Conservation (phyloP, 2,888 invertebrate genomes). For the Metacarcinus magister region DNA sequence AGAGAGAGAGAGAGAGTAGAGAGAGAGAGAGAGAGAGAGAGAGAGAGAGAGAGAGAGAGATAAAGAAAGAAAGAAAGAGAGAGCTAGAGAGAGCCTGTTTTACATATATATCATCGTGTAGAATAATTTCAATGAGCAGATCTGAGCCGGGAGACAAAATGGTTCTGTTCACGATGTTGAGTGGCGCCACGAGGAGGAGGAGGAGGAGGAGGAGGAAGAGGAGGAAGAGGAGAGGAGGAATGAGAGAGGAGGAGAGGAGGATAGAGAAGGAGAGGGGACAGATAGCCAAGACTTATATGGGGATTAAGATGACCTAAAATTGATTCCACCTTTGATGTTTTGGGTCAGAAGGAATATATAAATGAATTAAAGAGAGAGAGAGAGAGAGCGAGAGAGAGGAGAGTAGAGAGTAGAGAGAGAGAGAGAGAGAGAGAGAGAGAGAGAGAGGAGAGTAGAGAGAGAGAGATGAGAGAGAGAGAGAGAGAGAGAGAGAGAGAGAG, state of each 20-base stretch:
- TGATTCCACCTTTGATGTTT: too few relatives aligned
- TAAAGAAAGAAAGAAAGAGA: too few relatives aligned
- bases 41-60: not conserved
- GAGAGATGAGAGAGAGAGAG: not conserved
- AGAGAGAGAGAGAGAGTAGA: not conserved
- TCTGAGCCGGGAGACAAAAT: not conserved
- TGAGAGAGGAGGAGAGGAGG: not conserved
- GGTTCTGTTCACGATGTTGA: not conserved
- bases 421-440: too few relatives aligned
- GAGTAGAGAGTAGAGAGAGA: too few relatives aligned
- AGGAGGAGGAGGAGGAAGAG: not conserved
- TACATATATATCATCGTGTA: not conserved
- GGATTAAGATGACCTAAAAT: too few relatives aligned
- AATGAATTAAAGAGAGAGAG: too few relatives aligned
- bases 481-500: not conserved
- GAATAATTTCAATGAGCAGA: not conserved
- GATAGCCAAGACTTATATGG: not conserved
- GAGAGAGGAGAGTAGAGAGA: too few relatives aligned
- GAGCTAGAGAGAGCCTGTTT: not conserved
- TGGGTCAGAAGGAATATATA: too few relatives aligned
- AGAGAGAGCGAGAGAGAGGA: too few relatives aligned
- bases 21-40: not conserved
- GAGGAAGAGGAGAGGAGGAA: not conserved
- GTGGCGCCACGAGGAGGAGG: slow-evolving; percentile 11
- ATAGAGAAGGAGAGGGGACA: not conserved